A percentile compares a stretch with the other conserved stretches of the same genome.
These are phyloP conservation scores for Euthynnus affinis DNA, from an alignment of 2,797 vertebrate genomes.

Conservation along the genomic window DNA sequence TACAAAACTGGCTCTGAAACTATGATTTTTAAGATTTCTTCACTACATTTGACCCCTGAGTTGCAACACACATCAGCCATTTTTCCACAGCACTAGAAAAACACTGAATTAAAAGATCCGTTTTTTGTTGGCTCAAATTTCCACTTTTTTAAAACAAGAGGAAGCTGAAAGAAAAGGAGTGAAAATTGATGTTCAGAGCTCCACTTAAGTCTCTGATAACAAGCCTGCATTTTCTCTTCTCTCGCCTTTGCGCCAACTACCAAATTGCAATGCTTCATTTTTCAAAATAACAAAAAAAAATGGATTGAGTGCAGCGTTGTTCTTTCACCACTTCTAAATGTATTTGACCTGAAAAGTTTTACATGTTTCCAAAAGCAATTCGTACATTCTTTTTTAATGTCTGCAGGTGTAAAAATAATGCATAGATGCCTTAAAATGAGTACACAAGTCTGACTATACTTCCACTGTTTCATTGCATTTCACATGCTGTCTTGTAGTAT, in stretches of 20 bases:
- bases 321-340: not conserved
- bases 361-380: not conserved
- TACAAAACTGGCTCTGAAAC: constrained; percentile 23
- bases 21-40: constrained; percentile 22
- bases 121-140: constrained; percentile 29
- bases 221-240: not conserved
- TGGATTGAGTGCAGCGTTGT: constrained; percentile 2
- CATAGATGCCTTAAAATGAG: not conserved
- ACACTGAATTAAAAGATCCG: constrained; percentile 20
- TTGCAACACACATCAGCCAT: constrained; percentile 10
- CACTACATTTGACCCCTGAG: constrained; percentile 6
- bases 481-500: constrained; percentile 21
- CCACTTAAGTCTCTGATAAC: constrained; percentile 8
- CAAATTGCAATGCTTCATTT: constrained; percentile 39
- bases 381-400: not conserved
- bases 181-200: not conserved
- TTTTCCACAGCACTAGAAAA: constrained; percentile 2
- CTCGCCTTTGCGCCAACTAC: not conserved
- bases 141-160: constrained; percentile 2
- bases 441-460: constrained; percentile 3
- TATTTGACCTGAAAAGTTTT: not conserved
- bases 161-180: not conserved
- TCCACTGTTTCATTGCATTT: constrained; percentile 1
- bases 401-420: constrained; percentile 9
- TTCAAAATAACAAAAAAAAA: constrained; percentile 25